phyloP scores from a whole-genome alignment of 2,888 invertebrate genomes.

The Pogonocherus hispidulus region DNA sequence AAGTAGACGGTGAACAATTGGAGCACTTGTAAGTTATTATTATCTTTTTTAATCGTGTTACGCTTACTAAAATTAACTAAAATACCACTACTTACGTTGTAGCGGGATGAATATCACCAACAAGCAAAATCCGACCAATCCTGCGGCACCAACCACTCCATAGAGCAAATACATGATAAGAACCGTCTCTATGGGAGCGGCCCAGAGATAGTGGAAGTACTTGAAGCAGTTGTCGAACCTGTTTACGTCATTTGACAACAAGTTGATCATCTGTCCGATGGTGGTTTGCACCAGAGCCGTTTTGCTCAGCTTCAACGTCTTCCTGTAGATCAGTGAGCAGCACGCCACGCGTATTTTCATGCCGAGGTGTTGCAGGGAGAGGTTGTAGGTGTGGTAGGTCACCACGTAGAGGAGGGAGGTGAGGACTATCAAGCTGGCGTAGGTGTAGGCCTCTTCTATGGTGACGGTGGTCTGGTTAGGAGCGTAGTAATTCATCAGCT shows the following conservation, averaged over 20 bases:
- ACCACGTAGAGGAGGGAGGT: conserved; percentile 77
- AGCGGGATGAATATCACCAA: conserved; percentile 69
- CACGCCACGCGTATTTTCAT: conserved; percentile 89
- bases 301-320: conserved; percentile 78
- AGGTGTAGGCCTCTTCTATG: conserved; percentile 53
- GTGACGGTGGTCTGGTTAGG: conserved; percentile 49
- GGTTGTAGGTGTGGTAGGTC: conserved; percentile 82
- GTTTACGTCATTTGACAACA: conserved; percentile 88
- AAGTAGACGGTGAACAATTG: no score
- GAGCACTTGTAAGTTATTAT: no score
- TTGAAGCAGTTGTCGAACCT: conserved; percentile 86
- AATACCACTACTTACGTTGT: conserved; percentile 67
- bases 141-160: conserved; percentile 70
- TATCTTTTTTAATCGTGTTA: no score
- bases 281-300: conserved; percentile 87
- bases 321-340: conserved; percentile 74
- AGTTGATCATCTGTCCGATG: conserved; percentile 73
- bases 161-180: conserved; percentile 81
- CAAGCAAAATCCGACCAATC: conserved; percentile 71
- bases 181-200: conserved; percentile 83
- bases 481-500: conserved; percentile 56
- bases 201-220: conserved; percentile 85
- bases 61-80: no score
- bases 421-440: conserved; percentile 53
- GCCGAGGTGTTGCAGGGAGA: conserved; percentile 83